phyloP scores from a whole-genome alignment of 2,888 invertebrate genomes.

The Hybos culiciformis region DNA sequence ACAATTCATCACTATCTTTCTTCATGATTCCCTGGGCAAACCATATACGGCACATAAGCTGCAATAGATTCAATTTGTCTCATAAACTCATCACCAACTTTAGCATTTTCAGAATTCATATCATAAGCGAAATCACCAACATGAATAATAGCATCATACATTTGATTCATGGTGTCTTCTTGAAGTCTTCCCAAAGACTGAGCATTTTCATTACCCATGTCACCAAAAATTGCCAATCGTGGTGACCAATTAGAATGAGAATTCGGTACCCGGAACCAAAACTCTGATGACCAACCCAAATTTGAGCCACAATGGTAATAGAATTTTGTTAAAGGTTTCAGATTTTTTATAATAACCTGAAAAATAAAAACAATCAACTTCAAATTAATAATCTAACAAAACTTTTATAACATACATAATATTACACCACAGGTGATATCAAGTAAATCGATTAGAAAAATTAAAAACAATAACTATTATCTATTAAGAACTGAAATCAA shows the following conservation, averaged over 20 bases:
- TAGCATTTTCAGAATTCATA: constrained; percentile 69
- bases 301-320: constrained; percentile 70
- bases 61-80: constrained; percentile 80
- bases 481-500: not conserved
- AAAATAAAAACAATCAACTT: not conserved
- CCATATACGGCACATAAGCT: constrained; percentile 87
- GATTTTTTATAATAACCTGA: constrained; percentile 38
- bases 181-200: constrained; percentile 70
- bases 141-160: constrained; percentile 80
- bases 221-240: constrained; percentile 76
- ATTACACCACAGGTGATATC: not conserved
- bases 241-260: constrained; percentile 59
- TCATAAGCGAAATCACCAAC: constrained; percentile 95
- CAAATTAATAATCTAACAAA: not conserved
- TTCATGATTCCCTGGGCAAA: constrained; percentile 85
- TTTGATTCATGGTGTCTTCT: constrained; percentile 62
- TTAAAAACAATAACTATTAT: not conserved
- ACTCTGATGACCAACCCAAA: constrained; percentile 69
- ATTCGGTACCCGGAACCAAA: constrained; percentile 61
- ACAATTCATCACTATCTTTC: constrained; percentile 49
- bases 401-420: not conserved
- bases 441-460: not conserved
- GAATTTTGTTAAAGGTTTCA: constrained; percentile 51
- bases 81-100: constrained; percentile 88
- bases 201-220: constrained; percentile 88